A percentile compares a stretch with the other conserved stretches of the same genome.
Evolutionary conservation across 2,113 vertebrate genomes (phyloP).

Genomic region (Hoplias malabaricus): DNA sequence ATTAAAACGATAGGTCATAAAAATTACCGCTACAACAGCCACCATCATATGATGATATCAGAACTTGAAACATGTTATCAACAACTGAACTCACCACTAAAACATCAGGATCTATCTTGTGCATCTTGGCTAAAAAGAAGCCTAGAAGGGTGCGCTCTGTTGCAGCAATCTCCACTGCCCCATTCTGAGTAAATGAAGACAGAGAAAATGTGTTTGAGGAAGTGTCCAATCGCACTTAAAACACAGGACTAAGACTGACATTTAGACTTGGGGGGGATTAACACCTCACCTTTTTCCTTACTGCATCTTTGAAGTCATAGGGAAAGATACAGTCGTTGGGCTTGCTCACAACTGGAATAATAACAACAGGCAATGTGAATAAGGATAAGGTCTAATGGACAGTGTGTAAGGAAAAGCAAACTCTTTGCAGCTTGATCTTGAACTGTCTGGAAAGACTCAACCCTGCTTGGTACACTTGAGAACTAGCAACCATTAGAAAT

Average conservation of each 20-base stretch:
- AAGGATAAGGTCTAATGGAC: not conserved
- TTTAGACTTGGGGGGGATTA: not conserved
- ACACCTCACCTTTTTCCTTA: constrained; percentile 83
- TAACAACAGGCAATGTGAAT: not conserved
- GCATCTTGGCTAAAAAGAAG: constrained; percentile 95
- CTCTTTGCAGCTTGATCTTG: no score
- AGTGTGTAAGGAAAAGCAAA: not conserved
- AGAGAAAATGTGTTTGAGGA: not conserved
- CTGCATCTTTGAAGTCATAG: constrained; percentile 85
- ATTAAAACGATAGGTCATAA: not conserved
- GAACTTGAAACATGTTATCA: not conserved
- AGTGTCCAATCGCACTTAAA: not conserved
- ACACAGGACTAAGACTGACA: not conserved
- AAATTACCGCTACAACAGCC: not conserved
- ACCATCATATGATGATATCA: no score
- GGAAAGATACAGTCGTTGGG: constrained; percentile 93
- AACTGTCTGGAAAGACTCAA: no score
- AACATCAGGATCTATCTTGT: constrained; percentile 96
- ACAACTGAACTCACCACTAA: constrained; percentile 86
- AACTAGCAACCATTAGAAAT: not conserved
- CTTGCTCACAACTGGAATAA: constrained; percentile 84
- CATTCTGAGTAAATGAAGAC: constrained; percentile 74
- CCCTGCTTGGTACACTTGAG: no score
- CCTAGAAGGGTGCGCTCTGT: constrained; percentile 92
- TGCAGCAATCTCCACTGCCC: constrained; percentile 88